These are phyloP conservation scores for Linurgus olivaceus DNA, from an alignment of 2,797 vertebrate genomes.

Conservation along the genomic window DNA sequence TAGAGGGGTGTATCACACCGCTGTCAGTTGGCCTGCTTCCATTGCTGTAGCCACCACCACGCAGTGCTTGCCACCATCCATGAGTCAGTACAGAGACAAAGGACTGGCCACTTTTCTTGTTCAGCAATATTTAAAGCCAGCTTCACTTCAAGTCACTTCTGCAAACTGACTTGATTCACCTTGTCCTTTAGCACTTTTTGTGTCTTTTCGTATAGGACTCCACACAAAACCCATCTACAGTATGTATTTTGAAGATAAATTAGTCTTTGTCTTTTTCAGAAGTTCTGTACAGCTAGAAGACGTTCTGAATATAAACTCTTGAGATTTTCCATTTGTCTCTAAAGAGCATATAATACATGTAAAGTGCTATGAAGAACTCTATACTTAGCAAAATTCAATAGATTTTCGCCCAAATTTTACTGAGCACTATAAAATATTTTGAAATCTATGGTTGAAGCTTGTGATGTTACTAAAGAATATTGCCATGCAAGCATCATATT, in stretches of 20 bases:
- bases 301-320: neutral
- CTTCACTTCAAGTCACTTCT: neutral
- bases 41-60: neutral
- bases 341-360: fast-evolving
- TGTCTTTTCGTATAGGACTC: neutral
- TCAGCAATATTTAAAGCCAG: neutral
- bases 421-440: neutral
- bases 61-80: neutral
- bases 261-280: neutral
- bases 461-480: neutral
- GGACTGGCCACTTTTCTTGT: neutral
- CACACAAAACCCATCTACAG: neutral
- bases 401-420: neutral
- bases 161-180: neutral
- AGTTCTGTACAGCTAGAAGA: neutral
- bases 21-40: neutral
- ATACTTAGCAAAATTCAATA: neutral
- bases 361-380: neutral
- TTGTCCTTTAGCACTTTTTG: neutral
- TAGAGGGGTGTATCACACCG: neutral
- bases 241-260: neutral
- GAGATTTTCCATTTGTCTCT: neutral
- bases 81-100: neutral
- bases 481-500: neutral
- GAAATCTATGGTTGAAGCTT: neutral